Conservation (phyloP, 2,113 vertebrate species). For the Alethe castanea region DNA sequence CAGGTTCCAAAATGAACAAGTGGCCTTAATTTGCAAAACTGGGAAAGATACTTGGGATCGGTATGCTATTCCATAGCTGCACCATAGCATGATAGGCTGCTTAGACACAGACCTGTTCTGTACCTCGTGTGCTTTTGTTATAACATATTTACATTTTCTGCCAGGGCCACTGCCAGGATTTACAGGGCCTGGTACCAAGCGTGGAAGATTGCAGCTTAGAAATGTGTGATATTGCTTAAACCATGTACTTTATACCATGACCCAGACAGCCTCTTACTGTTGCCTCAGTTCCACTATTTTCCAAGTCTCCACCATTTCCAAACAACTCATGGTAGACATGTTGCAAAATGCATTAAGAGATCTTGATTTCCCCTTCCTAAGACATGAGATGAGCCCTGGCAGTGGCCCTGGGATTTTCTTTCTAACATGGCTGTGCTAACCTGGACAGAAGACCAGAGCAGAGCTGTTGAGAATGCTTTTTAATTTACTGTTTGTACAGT, state of each 20-base stretch:
- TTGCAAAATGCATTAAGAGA: neutral
- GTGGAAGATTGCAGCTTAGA: neutral
- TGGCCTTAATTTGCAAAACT: constrained; percentile 81
- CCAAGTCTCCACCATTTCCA: neutral
- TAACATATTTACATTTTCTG: constrained; percentile 42
- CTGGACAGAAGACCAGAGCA: neutral
- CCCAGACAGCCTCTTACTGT: neutral
- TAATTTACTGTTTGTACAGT: neutral
- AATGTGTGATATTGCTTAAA: neutral
- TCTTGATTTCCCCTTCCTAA: neutral
- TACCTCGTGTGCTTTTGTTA: neutral
- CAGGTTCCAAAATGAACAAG: constrained; percentile 83
- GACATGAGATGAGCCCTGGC: constrained; percentile 12
- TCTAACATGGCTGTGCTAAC: constrained; percentile 61
- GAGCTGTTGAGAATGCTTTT: constrained; percentile 19
- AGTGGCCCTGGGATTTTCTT: constrained; percentile 47
- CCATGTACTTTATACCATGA: neutral
- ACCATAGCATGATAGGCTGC: constrained; percentile 42
- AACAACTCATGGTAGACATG: neutral
- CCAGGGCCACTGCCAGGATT: constrained; percentile 49
- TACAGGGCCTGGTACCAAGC: neutral
- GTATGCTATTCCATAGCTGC: constrained; percentile 66
- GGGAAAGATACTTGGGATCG: constrained; percentile 82
- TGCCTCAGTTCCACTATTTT: neutral
- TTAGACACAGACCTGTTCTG: constrained; percentile 47